Conservation (phyloP, 2,113 vertebrate genomes). For the Sakesphorus luctuosus region DNA sequence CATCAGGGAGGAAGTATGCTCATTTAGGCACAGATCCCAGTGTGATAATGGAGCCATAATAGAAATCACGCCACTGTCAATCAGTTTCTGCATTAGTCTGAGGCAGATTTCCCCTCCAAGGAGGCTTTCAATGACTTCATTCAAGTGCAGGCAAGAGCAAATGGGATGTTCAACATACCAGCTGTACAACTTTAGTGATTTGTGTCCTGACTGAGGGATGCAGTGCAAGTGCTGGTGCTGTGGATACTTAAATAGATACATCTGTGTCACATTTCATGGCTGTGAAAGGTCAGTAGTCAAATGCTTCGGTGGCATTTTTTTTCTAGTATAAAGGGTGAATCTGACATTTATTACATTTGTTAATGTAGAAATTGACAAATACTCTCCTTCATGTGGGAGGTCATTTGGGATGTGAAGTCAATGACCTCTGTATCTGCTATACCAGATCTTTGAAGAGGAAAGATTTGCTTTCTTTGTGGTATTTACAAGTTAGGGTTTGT, state of each 20-base stretch:
- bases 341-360: constrained; percentile 41
- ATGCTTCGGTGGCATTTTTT: constrained; percentile 27
- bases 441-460: not conserved
- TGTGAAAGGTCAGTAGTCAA: constrained; percentile 72
- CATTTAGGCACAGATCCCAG: constrained; percentile 84
- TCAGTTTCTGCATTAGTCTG: constrained; percentile 72
- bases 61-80: constrained; percentile 80
- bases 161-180: constrained; percentile 66
- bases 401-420: constrained; percentile 42
- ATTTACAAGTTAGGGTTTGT: not conserved
- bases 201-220: constrained; percentile 34
- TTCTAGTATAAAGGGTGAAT: constrained; percentile 19
- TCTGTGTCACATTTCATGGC: constrained; percentile 58
- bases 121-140: constrained; percentile 75
- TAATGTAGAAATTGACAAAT: constrained; percentile 38
- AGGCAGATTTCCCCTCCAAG: constrained; percentile 66
- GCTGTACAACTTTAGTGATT: constrained; percentile 66
- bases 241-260: constrained; percentile 23
- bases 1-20: constrained; percentile 85
- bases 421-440: constrained; percentile 11
- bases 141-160: constrained; percentile 55
- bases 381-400: constrained; percentile 54
- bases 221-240: constrained; percentile 2
- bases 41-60: constrained; percentile 87
- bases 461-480: constrained; percentile 51